phyloP scores from a whole-genome alignment of 2,113 vertebrate genomes.

The Cyanoderma ruficeps region DNA sequence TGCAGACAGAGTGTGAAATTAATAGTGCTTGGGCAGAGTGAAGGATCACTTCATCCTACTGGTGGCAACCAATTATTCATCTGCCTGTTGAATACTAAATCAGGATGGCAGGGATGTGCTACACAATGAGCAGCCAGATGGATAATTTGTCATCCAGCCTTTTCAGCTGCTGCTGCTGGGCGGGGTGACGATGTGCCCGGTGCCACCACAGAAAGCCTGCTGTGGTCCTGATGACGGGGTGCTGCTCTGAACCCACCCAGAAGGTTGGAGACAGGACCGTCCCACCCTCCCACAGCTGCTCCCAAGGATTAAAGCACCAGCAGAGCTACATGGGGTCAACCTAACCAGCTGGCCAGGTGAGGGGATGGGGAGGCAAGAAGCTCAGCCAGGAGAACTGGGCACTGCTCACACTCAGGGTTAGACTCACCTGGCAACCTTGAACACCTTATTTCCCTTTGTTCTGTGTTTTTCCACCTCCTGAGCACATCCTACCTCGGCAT shows the following conservation, averaged over 20 bases:
- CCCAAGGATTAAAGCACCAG: background rate
- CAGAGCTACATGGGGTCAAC: background rate
- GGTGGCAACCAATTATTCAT: slow-evolving; percentile 70
- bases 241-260: background rate
- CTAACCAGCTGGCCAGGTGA: background rate
- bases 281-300: background rate
- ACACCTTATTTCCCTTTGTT: background rate
- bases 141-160: slow-evolving; percentile 48
- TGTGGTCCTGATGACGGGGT: background rate
- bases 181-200: background rate
- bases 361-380: background rate
- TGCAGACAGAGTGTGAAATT: slow-evolving; percentile 61
- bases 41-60: slow-evolving; percentile 56
- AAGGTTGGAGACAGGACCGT: background rate
- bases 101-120: slow-evolving; percentile 32
- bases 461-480: background rate
- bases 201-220: background rate
- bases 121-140: slow-evolving; percentile 53
- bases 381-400: background rate
- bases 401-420: background rate
- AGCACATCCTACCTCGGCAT: background rate
- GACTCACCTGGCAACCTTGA: background rate
- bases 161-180: slow-evolving; percentile 33
- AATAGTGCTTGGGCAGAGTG: slow-evolving; percentile 53
- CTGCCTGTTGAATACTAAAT: slow-evolving; percentile 67